Evolutionary conservation across 2,797 vertebrate genomes (phyloP).

Genomic region (Bradypus variegatus): DNA sequence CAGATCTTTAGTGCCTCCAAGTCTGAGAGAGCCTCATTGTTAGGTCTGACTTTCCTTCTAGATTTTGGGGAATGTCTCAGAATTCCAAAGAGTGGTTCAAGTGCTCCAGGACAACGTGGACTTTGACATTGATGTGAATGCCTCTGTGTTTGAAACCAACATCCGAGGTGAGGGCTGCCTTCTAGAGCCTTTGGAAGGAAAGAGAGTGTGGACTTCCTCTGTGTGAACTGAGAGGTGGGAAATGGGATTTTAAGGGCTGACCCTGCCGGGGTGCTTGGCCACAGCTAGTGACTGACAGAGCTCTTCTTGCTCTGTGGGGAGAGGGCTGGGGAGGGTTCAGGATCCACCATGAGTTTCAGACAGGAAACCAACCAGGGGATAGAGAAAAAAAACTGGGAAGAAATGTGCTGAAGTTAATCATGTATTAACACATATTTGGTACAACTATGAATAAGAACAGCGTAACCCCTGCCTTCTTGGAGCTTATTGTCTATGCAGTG

Average conservation of each 20-base stretch:
- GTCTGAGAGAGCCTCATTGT: background rate
- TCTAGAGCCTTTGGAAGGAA: slow-evolving; percentile 10
- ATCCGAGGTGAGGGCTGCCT: slow-evolving; percentile 84
- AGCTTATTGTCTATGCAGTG: background rate
- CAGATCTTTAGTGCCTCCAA: background rate
- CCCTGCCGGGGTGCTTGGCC: background rate
- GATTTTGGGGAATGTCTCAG: slow-evolving; percentile 91
- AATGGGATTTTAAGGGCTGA: background rate
- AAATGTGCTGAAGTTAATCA: background rate
- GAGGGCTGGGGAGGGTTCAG: background rate
- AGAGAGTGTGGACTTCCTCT: background rate
- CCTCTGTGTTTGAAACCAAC: slow-evolving; percentile 97
- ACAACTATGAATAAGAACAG: background rate
- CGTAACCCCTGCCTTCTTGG: background rate
- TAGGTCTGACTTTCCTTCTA: slow-evolving; percentile 61
- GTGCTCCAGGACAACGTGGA: slow-evolving; percentile 90
- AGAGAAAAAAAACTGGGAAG: slow-evolving; percentile 18
- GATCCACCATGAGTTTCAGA: background rate
- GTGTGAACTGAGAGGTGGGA: background rate
- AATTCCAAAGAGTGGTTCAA: slow-evolving; percentile 91
- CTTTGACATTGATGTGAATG: slow-evolving; percentile 96
- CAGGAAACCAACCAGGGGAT: background rate
- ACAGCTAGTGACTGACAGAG: background rate
- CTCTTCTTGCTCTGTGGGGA: background rate
- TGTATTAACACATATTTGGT: background rate